A percentile compares a stretch with the other conserved stretches of the same genome.
Evolutionary conservation across 2,113 vertebrate genomes (phyloP).

Genomic region (Poeciliopsis turrubarensis): DNA sequence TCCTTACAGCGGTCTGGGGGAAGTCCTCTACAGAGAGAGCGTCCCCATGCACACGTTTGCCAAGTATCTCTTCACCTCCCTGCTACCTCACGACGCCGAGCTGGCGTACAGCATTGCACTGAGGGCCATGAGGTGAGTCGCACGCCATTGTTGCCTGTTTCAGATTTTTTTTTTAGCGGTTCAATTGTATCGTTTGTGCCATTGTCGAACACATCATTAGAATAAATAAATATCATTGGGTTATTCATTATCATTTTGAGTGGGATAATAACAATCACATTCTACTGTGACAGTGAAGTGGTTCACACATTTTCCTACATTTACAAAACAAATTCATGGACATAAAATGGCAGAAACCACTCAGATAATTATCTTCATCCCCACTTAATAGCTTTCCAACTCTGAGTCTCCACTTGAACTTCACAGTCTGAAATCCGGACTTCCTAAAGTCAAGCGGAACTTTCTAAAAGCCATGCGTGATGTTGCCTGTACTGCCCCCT

Average conservation of each 20-base stretch:
- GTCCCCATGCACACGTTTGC: constrained; percentile 99
- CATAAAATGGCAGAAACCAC: neutral
- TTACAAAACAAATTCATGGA: too few species aligned
- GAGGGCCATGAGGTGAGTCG: constrained; percentile 95
- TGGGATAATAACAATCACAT: too few species aligned
- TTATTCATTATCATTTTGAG: too few species aligned
- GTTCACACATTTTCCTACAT: too few species aligned
- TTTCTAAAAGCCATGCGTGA: neutral
- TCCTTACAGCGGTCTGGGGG: constrained; percentile 95
- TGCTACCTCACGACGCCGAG: constrained; percentile 99
- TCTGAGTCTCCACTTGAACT: too few species aligned
- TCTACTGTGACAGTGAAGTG: too few species aligned
- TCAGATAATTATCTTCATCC: neutral
- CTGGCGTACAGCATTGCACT: constrained; percentile 97
- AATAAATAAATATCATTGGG: too few species aligned
- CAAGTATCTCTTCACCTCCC: constrained; percentile 98
- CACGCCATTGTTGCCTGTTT: too few species aligned
- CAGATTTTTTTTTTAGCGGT: too few species aligned
- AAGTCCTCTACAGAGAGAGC: constrained; percentile 94
- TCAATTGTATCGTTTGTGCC: too few species aligned
- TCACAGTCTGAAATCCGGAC: too few species aligned
- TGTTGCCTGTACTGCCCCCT: neutral
- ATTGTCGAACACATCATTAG: too few species aligned
- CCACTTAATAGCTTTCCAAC: neutral
- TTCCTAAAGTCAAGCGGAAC: neutral